These are phyloP conservation scores for Periophthalmodon schlosseri DNA, from an alignment of 2,113 vertebrate species.

Conservation along the genomic window DNA sequence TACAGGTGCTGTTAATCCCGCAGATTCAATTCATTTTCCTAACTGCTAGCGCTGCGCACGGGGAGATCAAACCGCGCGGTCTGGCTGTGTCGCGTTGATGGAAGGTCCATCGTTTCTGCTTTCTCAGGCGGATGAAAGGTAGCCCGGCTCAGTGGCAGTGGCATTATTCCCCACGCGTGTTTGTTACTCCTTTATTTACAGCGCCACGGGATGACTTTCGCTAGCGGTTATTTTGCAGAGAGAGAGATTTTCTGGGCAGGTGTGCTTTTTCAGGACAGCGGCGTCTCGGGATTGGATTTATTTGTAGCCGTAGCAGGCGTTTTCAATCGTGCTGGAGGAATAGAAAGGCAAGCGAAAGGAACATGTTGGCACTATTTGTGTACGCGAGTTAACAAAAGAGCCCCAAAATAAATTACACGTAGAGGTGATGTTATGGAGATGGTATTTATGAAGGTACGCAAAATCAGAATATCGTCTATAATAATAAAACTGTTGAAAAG, in stretches of 20 bases:
- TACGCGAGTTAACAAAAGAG: not conserved
- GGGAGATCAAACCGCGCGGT: slow-evolving; percentile 64
- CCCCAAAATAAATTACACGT: not conserved
- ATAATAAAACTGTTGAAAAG: too few relatives aligned
- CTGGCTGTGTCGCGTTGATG: slow-evolving; percentile 58
- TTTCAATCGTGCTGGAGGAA: slow-evolving; percentile 4
- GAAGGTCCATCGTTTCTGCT: slow-evolving; percentile 61
- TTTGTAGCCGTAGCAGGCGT: slow-evolving; percentile 21
- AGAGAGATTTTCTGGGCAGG: slow-evolving; percentile 52
- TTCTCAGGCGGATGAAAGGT: slow-evolving; percentile 62
- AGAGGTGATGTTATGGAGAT: not conserved
- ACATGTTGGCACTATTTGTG: not conserved
- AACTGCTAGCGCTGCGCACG: slow-evolving; percentile 61
- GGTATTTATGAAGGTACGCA: not conserved
- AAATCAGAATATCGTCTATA: not conserved
- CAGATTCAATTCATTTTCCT: slow-evolving; percentile 77
- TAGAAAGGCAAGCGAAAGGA: not conserved
- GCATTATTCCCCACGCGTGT: slow-evolving; percentile 57
- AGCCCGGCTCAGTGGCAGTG: slow-evolving; percentile 42
- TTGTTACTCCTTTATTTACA: slow-evolving; percentile 50
- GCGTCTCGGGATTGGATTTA: slow-evolving; percentile 11
- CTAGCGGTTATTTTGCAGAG: slow-evolving; percentile 41
- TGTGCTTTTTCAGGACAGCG: slow-evolving; percentile 28
- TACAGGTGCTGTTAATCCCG: slow-evolving; percentile 78
- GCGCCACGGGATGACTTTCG: slow-evolving; percentile 29